Base-by-base conservation (phyloP, 2,113 vertebrate species). In the Xenus cinereus region DNA sequence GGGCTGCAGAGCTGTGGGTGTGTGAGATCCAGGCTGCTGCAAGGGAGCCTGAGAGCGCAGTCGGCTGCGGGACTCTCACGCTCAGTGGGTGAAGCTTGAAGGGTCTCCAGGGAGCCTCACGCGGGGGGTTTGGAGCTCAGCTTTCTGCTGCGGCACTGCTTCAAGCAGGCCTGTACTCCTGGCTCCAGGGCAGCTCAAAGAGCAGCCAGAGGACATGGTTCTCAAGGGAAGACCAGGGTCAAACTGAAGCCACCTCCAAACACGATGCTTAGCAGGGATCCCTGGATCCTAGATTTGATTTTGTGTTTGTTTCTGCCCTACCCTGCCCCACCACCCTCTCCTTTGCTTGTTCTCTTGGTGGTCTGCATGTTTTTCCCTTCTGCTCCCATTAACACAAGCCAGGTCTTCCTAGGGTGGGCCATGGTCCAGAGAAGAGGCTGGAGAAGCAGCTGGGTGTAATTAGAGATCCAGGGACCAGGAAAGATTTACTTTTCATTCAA, bases 161-260 rank as follows among this genome's bases (percentile, higher is more conserved):
- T 91, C 62, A 63, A 82, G 86, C 62, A 85, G 60, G 62, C 76
- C 45, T 2, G 0, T 50, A 12, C 74, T 94, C 78, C 89, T 92
- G 95, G 95, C 89, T 91, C 57, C 60, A 62, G 63, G 86, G 91
- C 72, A 92, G 88, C 87, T 85, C 1, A 0, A 96, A 90, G 87
- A 94, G 95, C 96, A 97, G 96, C 96, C 93, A 97, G 93, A 97
- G 96, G 93, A 95, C 92, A 93, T 79, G 50, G 59, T 32, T 93
- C 86, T 89, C 89, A 66, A 90, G 92, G 74, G 93, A 91, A 95
- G 63, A 81, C 18, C 21, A 37, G 28, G 96, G 94, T 96, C 93
- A 92, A 96, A 90, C 75, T 59, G 79, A 92, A 97, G 88, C 87
- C 85, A 93, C 87, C 80, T 95, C 88, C 90, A 96, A 67, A 64